Evolutionary conservation across 2,888 invertebrate genomes (phyloP), one percentile per base, ranked within the genome.

Genomic region (Andrena chrysosceles): DNA sequence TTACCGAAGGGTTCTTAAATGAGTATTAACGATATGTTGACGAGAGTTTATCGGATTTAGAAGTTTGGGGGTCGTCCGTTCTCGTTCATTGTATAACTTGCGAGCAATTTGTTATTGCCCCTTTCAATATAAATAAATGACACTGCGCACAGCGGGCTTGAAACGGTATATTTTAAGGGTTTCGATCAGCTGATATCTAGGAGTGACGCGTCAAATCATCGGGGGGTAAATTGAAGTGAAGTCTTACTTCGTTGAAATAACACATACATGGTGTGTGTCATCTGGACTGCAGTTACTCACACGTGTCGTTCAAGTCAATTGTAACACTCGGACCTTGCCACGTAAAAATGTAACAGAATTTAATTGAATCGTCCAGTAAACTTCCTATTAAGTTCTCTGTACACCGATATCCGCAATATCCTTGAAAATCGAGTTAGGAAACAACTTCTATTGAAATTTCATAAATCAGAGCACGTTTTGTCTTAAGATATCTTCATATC

Each of bases 191-290:
- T 84, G 78, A 83, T 84, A 81, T 83, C 85, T 77, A 54, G 29
- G 67, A 77, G 79, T 64, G 85, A 73, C 83, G 81, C 67, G 74
- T 60, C 81, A 70, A 85, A 86, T 84, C 88, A 63, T 85, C 87
- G 81, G 91, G 91, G 90, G 90, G 90, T 88, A 90, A 91, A 91
- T 91, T 90, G 86, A 87, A 91, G 83, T 81, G 90, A 90, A 89
- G 88, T 89, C 90, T 91, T 89, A 89, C 56, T 56, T 56, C 56
- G 83, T 89, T 84, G 88, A 84, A 86, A 82, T 77, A 78, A 68
- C 73, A 80, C 73, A 72, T 73, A 52, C 68, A 73, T 56, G 67
- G 29, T 26, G 35, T 10, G 56, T 42, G 80, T 74, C 77, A 66
- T 68, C 77, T 49, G 42, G 35, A 67, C 60, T 74, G 29, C 67